Conservation (phyloP, 1,140 invertebrate species). For the Lutraria rhynchaena region DNA sequence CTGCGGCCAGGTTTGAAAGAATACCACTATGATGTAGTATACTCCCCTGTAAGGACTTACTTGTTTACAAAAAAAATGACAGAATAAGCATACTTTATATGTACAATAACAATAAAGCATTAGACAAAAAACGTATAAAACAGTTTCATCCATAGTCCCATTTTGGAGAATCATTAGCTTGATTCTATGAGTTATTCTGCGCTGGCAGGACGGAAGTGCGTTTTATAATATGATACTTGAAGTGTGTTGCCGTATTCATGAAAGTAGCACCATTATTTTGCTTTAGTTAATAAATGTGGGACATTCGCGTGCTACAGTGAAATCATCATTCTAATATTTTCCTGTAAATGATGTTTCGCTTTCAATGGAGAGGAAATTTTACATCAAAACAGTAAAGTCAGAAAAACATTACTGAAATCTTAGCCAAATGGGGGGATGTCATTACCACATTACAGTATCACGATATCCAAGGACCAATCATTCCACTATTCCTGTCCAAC, state of each 20-base stretch:
- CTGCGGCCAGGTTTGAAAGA: too few relatives aligned
- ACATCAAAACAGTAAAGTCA: constrained; percentile 54
- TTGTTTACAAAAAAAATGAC: too few relatives aligned
- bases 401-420: constrained; percentile 56
- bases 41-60: too few relatives aligned
- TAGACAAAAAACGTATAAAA: too few relatives aligned
- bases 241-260: not conserved
- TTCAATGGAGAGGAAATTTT: constrained; percentile 58
- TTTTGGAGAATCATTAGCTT: too few relatives aligned
- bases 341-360: constrained; percentile 49
- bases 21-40: too few relatives aligned
- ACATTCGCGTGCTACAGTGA: constrained; percentile 18
- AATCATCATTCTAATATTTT: constrained; percentile 50
- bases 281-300: constrained; percentile 29
- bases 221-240: too few relatives aligned
- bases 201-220: too few relatives aligned
- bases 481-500: constrained; percentile 33
- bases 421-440: constrained; percentile 41
- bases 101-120: too few relatives aligned
- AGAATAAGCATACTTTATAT: too few relatives aligned
- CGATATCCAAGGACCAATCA: constrained; percentile 45
- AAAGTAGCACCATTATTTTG: constrained; percentile 1
- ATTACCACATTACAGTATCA: constrained; percentile 48
- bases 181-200: too few relatives aligned
- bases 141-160: too few relatives aligned